Percentiles rank a stretch among this genome's conserved stretches.
These are phyloP conservation scores for Epinephelus cyanopodus DNA, from an alignment of 2,113 vertebrate species.

Conservation along the genomic window DNA sequence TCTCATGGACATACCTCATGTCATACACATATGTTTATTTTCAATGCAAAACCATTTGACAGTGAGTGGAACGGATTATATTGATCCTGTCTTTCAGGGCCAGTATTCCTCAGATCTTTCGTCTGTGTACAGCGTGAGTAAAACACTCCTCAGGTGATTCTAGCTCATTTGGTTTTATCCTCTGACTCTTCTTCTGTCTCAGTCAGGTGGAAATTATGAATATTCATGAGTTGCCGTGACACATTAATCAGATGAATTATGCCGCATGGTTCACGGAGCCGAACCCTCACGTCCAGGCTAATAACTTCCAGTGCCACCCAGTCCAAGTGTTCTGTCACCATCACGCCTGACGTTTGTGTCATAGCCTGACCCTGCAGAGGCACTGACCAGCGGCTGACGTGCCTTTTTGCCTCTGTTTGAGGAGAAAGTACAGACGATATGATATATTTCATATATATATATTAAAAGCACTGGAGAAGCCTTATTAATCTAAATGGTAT, in stretches of 20 bases:
- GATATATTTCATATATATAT: conserved; percentile 4
- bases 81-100: background rate
- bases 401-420: conserved; percentile 27
- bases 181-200: conserved; percentile 50
- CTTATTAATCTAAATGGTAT: background rate
- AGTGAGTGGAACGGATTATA: background rate
- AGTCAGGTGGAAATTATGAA: conserved; percentile 71
- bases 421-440: conserved; percentile 2
- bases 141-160: conserved; percentile 39
- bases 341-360: conserved; percentile 56
- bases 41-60: background rate
- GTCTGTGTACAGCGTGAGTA: background rate
- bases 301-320: conserved; percentile 63
- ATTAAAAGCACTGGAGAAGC: background rate
- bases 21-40: background rate
- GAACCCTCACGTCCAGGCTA: conserved; percentile 67
- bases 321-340: conserved; percentile 53
- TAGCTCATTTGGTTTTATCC: conserved; percentile 32
- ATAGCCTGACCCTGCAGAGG: conserved; percentile 39
- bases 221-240: conserved; percentile 72
- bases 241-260: conserved; percentile 77
- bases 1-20: background rate
- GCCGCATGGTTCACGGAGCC: conserved; percentile 67
- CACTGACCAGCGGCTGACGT: conserved; percentile 37
- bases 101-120: background rate